Percentiles rank a stretch among this genome's conserved stretches.
phyloP scores from a whole-genome alignment of 2,888 invertebrate genomes.

The Hyalella azteca region DNA sequence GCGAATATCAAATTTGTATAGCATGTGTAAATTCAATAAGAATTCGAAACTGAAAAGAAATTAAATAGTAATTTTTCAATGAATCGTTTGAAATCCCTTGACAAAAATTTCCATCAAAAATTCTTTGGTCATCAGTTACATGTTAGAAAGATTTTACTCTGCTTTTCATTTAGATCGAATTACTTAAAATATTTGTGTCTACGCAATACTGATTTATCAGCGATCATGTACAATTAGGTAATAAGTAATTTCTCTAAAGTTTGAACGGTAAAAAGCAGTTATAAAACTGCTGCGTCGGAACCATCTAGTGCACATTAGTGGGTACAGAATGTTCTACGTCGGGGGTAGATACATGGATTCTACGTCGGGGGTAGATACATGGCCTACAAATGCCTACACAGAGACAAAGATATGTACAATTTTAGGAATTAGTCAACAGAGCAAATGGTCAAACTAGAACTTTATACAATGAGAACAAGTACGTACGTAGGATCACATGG shows the following conservation, averaged over 20 bases:
- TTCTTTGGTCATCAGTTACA: too few species aligned
- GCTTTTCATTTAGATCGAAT: too few species aligned
- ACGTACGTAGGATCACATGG: background rate
- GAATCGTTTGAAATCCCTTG: too few species aligned
- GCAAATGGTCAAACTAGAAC: background rate
- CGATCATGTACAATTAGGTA: too few species aligned
- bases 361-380: background rate
- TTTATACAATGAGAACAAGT: background rate
- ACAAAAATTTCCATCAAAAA: too few species aligned
- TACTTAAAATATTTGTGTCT: too few species aligned
- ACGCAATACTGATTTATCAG: too few species aligned
- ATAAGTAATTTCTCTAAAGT: background rate
- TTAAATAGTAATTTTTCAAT: too few species aligned
- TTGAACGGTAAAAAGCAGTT: background rate
- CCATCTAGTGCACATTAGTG: background rate
- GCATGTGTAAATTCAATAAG: too few species aligned
- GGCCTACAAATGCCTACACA: background rate
- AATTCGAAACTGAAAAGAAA: too few species aligned
- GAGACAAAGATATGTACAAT: background rate
- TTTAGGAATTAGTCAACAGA: slow-evolving; percentile 24
- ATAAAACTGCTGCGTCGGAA: background rate
- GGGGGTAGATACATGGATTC: background rate
- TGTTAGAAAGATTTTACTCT: too few species aligned
- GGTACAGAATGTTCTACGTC: background rate
- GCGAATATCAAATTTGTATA: too few species aligned